Conservation (phyloP, 2,797 vertebrate species). For the Trichosurus vulpecula region DNA sequence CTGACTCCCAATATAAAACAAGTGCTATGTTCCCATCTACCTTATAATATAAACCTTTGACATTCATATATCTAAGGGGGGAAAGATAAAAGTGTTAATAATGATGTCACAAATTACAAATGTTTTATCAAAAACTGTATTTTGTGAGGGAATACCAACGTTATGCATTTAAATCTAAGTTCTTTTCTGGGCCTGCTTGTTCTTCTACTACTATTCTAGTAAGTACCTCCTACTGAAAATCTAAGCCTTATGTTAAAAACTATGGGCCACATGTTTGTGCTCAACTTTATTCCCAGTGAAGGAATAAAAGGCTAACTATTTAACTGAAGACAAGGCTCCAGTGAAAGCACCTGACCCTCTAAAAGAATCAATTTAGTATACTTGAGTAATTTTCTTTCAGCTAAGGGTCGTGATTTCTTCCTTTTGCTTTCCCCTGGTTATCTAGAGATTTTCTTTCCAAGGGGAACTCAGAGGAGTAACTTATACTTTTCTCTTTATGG, state of each 20-base stretch:
- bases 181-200: background rate
- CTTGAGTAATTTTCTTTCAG: background rate
- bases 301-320: background rate
- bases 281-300: background rate
- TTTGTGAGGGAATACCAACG: conserved; percentile 8
- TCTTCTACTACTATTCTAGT: conserved; percentile 14
- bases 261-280: background rate
- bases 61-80: background rate
- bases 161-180: background rate
- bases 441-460: background rate
- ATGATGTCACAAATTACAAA: conserved; percentile 18
- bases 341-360: background rate
- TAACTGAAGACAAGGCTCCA: background rate
- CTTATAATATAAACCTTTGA: background rate
- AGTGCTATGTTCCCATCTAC: background rate
- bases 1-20: background rate
- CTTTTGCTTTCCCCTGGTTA: background rate
- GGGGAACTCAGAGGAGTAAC: conserved; percentile 4
- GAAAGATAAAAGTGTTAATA: background rate
- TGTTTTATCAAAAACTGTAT: conserved; percentile 41
- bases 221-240: conserved; percentile 45
- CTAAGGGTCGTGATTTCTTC: background rate
- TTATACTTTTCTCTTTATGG: background rate
- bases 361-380: background rate
- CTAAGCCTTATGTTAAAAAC: conserved; percentile 7